Percentiles rank a stretch among this genome's conserved stretches.
phyloP scores from a whole-genome alignment of 2,797 vertebrate species.

The Arctocebus calabarensis region DNA sequence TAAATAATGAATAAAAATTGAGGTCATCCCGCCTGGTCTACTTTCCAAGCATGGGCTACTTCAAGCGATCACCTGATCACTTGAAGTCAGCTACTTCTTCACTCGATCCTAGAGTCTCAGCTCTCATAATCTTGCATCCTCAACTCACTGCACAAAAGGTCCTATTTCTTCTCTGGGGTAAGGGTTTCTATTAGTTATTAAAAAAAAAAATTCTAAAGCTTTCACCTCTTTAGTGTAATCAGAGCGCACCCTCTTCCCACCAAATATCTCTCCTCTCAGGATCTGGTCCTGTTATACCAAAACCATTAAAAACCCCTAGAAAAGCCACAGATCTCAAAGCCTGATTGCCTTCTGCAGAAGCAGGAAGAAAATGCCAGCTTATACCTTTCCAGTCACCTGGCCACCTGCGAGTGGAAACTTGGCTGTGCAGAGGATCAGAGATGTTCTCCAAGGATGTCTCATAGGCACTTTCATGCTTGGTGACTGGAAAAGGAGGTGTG shows the following conservation, averaged over 20 bases:
- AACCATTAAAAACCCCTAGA: not conserved
- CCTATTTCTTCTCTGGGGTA: not conserved
- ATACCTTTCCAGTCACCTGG: not conserved
- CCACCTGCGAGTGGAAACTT: not conserved
- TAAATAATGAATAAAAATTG: not conserved
- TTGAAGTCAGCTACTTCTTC: not conserved
- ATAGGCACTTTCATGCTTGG: not conserved
- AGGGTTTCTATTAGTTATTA: not conserved
- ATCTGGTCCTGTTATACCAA: not conserved
- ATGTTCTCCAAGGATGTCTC: not conserved
- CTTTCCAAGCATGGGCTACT: not conserved
- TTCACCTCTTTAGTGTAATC: not conserved
- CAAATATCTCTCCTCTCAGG: not conserved
- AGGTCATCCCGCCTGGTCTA: rapidly evolving
- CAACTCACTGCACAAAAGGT: not conserved
- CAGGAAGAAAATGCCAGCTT: not conserved
- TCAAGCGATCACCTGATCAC: not conserved
- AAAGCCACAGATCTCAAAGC: not conserved
- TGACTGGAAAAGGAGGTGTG: not conserved
- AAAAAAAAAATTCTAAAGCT: not conserved
- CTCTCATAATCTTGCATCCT: not conserved
- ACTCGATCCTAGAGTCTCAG: not conserved
- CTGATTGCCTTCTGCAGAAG: not conserved
- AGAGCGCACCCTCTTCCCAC: too few species aligned
- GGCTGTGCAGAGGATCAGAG: not conserved